Evolutionary conservation across 2,888 invertebrate species (phyloP).

Genomic region (Agrotis exclamationis): DNA sequence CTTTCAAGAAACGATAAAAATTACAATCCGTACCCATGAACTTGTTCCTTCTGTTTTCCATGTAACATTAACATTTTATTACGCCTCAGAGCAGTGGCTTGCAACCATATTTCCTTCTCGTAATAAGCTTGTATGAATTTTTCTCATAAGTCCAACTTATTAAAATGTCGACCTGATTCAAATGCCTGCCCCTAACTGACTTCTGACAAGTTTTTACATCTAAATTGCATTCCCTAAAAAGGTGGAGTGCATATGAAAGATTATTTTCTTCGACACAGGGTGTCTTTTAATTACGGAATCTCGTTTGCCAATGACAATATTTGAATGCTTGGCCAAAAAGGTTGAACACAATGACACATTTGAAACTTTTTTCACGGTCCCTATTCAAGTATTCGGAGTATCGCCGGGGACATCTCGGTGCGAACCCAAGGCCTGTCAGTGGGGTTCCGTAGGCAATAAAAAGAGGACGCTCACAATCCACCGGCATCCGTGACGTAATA

Average conservation of each 20-base stretch:
- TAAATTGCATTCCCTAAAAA: constrained; percentile 41
- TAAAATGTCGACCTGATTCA: constrained; percentile 51
- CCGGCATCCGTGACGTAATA: constrained; percentile 80
- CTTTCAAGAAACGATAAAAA: neutral
- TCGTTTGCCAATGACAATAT: constrained; percentile 62
- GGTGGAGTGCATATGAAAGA: constrained; percentile 39
- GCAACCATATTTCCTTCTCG: constrained; percentile 20
- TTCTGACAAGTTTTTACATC: constrained; percentile 52
- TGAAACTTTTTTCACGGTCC: constrained; percentile 68
- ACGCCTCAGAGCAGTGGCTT: constrained; percentile 1
- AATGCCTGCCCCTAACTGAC: constrained; percentile 45
- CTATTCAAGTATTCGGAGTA: constrained; percentile 79
- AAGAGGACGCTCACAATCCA: constrained; percentile 70
- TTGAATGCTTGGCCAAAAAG: constrained; percentile 66
- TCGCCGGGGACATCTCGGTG: constrained; percentile 76
- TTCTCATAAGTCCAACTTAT: constrained; percentile 41
- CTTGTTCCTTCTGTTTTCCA: constrained; percentile 15
- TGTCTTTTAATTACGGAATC: constrained; percentile 62
- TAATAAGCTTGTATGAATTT: constrained; percentile 39
- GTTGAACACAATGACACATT: constrained; percentile 72
- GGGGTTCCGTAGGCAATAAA: constrained; percentile 80
- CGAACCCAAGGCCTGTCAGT: constrained; percentile 82
- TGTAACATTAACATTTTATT: constrained; percentile 22
- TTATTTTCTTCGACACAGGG: constrained; percentile 55
- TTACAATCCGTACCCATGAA: neutral